Evolutionary conservation across 2,113 vertebrate genomes (phyloP).

Genomic region (Xyrauchen texanus): DNA sequence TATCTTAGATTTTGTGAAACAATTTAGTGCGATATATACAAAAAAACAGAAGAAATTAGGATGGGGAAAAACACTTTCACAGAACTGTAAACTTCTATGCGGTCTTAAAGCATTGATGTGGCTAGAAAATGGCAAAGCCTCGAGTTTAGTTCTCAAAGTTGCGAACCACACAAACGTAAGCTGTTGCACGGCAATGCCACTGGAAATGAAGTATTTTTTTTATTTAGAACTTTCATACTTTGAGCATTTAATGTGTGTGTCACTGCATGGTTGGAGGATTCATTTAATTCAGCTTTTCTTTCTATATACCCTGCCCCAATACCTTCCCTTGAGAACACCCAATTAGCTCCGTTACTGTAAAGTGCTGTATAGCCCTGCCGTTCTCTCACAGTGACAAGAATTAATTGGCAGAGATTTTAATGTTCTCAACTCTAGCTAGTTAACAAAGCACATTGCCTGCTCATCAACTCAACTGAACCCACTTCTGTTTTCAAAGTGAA

Average conservation of each 20-base stretch:
- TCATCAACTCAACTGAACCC: conserved; percentile 20
- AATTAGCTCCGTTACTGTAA: conserved; percentile 40
- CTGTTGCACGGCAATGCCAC: no score
- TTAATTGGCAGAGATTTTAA: conserved; percentile 45
- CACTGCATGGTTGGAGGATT: background rate
- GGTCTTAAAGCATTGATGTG: no score
- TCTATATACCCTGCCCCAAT: background rate
- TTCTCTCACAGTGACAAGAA: conserved; percentile 16
- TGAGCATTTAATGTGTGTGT: background rate
- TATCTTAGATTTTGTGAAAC: no score
- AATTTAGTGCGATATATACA: no score
- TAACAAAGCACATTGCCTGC: conserved; percentile 26
- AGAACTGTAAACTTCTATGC: no score
- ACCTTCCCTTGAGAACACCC: conserved; percentile 26
- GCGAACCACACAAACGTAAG: background rate
- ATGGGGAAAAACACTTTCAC: no score
- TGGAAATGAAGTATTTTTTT: background rate
- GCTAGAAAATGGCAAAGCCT: background rate
- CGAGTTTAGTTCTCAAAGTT: background rate
- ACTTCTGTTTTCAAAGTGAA: background rate
- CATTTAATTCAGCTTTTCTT: background rate
- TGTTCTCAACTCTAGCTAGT: background rate
- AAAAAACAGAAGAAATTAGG: no score
- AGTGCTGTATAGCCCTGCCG: conserved; percentile 1
- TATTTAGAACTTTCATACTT: background rate